Conservation (phyloP, 1,140 invertebrate species). For the Zaprionus nigranus region DNA sequence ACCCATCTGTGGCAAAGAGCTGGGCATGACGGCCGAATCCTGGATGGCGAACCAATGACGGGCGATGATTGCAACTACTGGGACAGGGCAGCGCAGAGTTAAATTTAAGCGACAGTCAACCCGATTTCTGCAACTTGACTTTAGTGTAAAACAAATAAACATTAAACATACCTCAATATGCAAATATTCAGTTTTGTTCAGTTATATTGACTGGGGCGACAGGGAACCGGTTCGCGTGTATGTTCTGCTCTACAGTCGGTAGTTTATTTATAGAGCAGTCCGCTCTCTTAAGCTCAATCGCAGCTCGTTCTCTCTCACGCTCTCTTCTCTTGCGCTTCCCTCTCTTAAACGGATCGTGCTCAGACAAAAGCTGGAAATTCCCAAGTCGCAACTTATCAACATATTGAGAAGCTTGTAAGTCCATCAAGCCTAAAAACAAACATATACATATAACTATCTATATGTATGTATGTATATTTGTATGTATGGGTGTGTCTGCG, state of each 20-base stretch:
- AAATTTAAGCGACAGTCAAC: slow-evolving; percentile 4
- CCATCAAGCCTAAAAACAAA: slow-evolving; percentile 5
- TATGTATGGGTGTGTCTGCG: background rate
- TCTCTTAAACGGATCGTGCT: slow-evolving; percentile 25
- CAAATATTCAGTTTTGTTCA: slow-evolving; percentile 5
- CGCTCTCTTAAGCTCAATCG: slow-evolving; percentile 21
- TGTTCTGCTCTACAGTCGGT: slow-evolving; percentile 15
- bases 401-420: slow-evolving; percentile 38
- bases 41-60: slow-evolving; percentile 59
- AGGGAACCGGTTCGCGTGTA: slow-evolving; percentile 61
- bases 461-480: background rate
- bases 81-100: background rate
- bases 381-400: slow-evolving; percentile 69
- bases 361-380: slow-evolving; percentile 75
- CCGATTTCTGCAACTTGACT: slow-evolving; percentile 7
- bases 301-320: background rate
- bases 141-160: slow-evolving; percentile 29
- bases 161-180: background rate
- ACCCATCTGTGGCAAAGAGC: slow-evolving; percentile 65
- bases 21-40: slow-evolving; percentile 64
- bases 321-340: slow-evolving; percentile 1
- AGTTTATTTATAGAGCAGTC: slow-evolving; percentile 40
- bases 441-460: slow-evolving; percentile 17
- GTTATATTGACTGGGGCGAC: slow-evolving; percentile 3
- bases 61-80: background rate